Percentiles rank a stretch among this genome's conserved stretches.
phyloP scores from a whole-genome alignment of 2,113 vertebrate genomes.

The Dromiciops gliroides region DNA sequence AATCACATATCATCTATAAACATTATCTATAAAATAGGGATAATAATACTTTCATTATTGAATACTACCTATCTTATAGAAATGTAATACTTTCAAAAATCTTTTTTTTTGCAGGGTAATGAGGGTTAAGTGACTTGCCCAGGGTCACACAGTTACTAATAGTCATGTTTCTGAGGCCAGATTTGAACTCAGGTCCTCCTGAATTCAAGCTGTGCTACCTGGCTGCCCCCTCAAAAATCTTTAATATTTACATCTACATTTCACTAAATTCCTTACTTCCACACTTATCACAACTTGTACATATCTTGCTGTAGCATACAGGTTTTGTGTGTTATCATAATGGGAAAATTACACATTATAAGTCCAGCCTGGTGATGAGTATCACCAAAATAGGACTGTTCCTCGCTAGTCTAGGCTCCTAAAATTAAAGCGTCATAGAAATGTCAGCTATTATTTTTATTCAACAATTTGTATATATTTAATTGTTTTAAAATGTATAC shows the following conservation, averaged over 20 bases:
- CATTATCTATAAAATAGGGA: background rate
- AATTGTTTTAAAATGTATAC: no score
- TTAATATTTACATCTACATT: background rate
- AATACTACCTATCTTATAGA: background rate
- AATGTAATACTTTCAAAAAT: background rate
- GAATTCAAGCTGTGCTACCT: no score
- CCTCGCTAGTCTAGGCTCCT: background rate
- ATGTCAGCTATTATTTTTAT: no score
- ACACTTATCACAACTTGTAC: background rate
- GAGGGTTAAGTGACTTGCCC: no score
- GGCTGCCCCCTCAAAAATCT: no score
- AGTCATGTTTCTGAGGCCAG: no score
- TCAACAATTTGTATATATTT: no score
- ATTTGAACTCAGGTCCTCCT: no score
- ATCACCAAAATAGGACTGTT: no score
- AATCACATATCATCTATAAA: background rate
- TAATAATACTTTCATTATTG: background rate
- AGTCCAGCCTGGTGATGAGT: no score
- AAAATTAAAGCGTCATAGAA: background rate
- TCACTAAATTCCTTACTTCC: background rate
- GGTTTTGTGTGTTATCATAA: background rate
- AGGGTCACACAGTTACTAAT: no score
- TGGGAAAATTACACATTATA: background rate
- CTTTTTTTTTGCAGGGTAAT: no score
- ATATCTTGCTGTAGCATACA: background rate